Conservation (phyloP, 2,113 vertebrate genomes). For the Salvelinus alpinus region DNA sequence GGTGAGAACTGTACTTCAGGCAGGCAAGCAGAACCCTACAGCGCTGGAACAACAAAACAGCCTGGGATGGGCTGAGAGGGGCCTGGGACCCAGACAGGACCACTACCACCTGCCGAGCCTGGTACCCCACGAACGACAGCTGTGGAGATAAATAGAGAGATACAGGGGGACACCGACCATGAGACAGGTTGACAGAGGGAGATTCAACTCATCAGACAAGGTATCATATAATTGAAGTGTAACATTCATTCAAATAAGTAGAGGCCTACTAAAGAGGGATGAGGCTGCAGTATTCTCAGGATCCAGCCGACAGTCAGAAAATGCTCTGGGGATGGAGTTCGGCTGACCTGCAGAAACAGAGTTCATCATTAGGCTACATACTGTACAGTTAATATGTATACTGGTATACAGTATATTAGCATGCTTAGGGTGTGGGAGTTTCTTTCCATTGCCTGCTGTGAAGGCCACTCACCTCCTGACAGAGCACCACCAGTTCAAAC, state of each 20-base stretch:
- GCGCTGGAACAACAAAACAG: slow-evolving; percentile 77
- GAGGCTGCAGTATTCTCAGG: slow-evolving; percentile 64
- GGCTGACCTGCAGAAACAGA: slow-evolving; percentile 61
- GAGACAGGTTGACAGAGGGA: neutral
- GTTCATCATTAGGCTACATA: neutral
- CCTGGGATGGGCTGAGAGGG: slow-evolving; percentile 62
- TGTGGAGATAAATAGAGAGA: slow-evolving; percentile 27
- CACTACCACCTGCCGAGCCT: slow-evolving; percentile 69
- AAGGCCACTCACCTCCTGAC: slow-evolving; percentile 61
- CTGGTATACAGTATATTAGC: neutral
- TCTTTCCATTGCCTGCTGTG: neutral
- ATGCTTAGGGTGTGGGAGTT: neutral
- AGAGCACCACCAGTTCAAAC: slow-evolving; percentile 70
- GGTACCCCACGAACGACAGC: slow-evolving; percentile 68
- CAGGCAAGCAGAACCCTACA: slow-evolving; percentile 75
- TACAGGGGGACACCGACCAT: neutral
- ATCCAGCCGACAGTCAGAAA: slow-evolving; percentile 71
- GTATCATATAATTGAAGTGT: no score
- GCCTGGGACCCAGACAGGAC: slow-evolving; percentile 55
- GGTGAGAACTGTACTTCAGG: slow-evolving; percentile 68
- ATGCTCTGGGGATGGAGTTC: slow-evolving; percentile 45
- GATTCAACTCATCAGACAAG: neutral
- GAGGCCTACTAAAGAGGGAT: slow-evolving; percentile 62
- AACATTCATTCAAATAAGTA: neutral
- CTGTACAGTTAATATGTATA: neutral